Conservation (phyloP, 2,888 invertebrate species). For the Calliopum simillimum region DNA sequence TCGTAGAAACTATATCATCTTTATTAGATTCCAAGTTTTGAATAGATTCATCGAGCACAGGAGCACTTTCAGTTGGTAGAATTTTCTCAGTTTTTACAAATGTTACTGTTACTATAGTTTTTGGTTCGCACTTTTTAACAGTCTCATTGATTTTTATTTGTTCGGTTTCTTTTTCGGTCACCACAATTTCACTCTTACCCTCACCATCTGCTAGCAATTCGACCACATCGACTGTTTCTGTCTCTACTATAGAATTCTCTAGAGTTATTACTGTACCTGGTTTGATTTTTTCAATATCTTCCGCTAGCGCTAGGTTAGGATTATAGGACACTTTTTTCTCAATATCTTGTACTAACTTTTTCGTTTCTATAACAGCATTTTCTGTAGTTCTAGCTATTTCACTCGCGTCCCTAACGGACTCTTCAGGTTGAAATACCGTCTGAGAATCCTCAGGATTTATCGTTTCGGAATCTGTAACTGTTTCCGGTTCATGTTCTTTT, state of each 20-base stretch:
- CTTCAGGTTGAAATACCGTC: background rate
- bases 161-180: background rate
- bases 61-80: too few species aligned
- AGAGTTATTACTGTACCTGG: conserved; percentile 43
- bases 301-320: background rate
- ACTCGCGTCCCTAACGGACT: too few species aligned
- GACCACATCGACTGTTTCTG: background rate
- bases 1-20: too few species aligned
- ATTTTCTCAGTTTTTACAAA: too few species aligned
- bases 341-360: background rate
- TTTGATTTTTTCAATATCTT: conserved; percentile 10
- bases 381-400: background rate
- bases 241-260: conserved; percentile 33
- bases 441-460: conserved; percentile 19
- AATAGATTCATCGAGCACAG: too few species aligned
- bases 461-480: conserved; percentile 22
- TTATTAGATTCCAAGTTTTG: too few species aligned
- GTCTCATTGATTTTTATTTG: too few species aligned
- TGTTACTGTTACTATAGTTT: too few species aligned
- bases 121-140: too few species aligned
- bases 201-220: conserved; percentile 2
- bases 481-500: conserved; percentile 38
- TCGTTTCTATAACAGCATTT: background rate
- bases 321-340: too few species aligned
- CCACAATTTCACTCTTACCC: too few species aligned